phyloP scores from a whole-genome alignment of 2,113 vertebrate genomes.

The Poecilia latipinna region DNA sequence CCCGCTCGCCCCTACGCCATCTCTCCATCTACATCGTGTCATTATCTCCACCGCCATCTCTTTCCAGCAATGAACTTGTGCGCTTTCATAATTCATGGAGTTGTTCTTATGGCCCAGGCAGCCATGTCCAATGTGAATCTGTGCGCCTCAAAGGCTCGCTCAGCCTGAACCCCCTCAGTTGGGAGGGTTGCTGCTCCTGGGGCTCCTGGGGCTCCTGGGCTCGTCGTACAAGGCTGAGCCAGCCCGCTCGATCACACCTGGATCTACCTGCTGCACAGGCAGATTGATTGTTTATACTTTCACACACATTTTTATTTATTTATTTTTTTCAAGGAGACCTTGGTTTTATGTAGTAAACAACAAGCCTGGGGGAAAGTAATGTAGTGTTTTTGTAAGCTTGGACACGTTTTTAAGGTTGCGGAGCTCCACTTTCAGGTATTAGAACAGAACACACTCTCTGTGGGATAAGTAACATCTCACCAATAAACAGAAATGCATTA shows the following conservation, averaged over 20 bases:
- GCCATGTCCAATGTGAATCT: constrained; percentile 71
- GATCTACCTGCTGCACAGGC: neutral
- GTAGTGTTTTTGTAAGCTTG: neutral
- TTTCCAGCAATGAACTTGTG: constrained; percentile 52
- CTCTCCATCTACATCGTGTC: constrained; percentile 44
- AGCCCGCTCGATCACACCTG: constrained; percentile 32
- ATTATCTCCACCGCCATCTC: constrained; percentile 42
- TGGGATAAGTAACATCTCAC: neutral
- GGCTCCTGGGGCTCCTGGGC: constrained; percentile 14
- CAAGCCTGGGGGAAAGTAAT: neutral
- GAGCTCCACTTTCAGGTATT: neutral
- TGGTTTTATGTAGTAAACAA: constrained; percentile 6
- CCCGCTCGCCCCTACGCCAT: constrained; percentile 41
- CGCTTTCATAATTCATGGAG: constrained; percentile 77
- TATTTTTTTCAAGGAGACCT: constrained; percentile 4
- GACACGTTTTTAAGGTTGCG: neutral
- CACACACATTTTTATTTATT: neutral
- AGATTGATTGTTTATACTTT: constrained; percentile 3
- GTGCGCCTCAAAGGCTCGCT: constrained; percentile 63
- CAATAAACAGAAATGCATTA: neutral
- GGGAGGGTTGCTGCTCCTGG: constrained; percentile 22
- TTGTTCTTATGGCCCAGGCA: constrained; percentile 71
- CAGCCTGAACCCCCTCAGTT: constrained; percentile 38
- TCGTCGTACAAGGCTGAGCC: constrained; percentile 40
- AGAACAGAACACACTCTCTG: neutral